Evolutionary conservation across 1,140 invertebrate species (phyloP).

Genomic region (Nephila pilipes): DNA sequence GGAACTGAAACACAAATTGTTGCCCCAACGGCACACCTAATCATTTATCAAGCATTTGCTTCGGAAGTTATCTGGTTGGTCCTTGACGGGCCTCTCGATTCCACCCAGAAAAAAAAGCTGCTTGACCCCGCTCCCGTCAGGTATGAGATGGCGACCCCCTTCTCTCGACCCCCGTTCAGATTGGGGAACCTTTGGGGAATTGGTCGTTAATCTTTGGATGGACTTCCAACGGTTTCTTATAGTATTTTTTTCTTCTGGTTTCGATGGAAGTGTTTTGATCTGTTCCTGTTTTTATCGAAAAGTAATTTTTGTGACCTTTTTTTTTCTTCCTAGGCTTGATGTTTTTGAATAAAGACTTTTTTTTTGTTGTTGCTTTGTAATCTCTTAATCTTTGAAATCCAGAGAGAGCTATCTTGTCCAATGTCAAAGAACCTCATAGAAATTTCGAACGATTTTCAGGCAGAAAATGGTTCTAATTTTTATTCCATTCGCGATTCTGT

Average conservation of each 20-base stretch:
- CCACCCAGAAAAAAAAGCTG: not conserved
- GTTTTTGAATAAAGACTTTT: no score
- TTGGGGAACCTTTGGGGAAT: not conserved
- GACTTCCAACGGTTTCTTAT: not conserved
- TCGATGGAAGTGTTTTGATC: not conserved
- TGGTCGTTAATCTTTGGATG: conserved; percentile 24
- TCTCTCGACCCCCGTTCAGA: not conserved
- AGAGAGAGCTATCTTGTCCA: no score
- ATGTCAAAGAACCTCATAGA: no score
- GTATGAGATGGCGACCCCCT: not conserved
- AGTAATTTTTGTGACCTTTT: not conserved
- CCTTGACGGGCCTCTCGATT: not conserved
- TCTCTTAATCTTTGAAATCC: no score
- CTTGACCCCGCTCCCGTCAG: conserved; percentile 54
- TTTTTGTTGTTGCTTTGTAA: not conserved
- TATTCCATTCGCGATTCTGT: no score
- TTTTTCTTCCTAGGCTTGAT: not conserved
- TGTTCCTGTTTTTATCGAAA: not conserved
- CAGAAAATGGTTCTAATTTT: no score
- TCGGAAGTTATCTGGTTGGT: conserved; percentile 41
- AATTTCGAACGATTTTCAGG: no score
- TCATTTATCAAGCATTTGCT: conserved; percentile 52
- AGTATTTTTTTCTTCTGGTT: not conserved
- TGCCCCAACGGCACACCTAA: conserved; percentile 34
- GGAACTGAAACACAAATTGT: conserved; percentile 45